phyloP scores from a whole-genome alignment of 2,113 vertebrate genomes.

The Callaeas wilsoni region DNA sequence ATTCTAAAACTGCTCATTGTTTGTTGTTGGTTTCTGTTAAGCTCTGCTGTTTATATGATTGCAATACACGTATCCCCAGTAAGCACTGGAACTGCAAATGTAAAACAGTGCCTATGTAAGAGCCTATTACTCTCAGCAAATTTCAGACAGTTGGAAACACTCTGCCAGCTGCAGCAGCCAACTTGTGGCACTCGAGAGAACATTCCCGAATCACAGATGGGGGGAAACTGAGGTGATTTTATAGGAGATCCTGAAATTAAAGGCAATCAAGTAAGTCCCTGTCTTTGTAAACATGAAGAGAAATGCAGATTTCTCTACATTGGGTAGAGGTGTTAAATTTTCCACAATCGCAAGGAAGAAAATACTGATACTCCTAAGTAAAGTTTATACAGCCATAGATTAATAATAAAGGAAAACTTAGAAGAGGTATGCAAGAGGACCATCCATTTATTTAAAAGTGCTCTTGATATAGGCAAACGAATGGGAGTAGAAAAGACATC shows the following conservation, averaged over 20 bases:
- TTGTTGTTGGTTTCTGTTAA: conserved; percentile 1
- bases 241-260: neutral
- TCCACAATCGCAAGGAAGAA: neutral
- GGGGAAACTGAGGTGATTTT: neutral
- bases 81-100: neutral
- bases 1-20: conserved; percentile 19
- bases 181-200: neutral
- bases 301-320: neutral
- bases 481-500: neutral
- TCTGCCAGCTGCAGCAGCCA: conserved; percentile 31
- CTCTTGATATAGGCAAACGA: fast-evolving
- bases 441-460: neutral
- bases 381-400: neutral
- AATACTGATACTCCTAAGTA: neutral
- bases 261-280: neutral
- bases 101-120: neutral
- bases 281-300: neutral
- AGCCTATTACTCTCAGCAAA: neutral
- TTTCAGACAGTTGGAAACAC: neutral
- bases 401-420: neutral
- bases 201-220: conserved; percentile 2
- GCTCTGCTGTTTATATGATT: neutral
- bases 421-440: neutral
- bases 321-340: neutral
- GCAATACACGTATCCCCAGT: neutral